Percentiles rank a stretch among this genome's conserved stretches.
phyloP scores from a whole-genome alignment of 2,888 invertebrate species.

The Didymodactylos carnosus region DNA sequence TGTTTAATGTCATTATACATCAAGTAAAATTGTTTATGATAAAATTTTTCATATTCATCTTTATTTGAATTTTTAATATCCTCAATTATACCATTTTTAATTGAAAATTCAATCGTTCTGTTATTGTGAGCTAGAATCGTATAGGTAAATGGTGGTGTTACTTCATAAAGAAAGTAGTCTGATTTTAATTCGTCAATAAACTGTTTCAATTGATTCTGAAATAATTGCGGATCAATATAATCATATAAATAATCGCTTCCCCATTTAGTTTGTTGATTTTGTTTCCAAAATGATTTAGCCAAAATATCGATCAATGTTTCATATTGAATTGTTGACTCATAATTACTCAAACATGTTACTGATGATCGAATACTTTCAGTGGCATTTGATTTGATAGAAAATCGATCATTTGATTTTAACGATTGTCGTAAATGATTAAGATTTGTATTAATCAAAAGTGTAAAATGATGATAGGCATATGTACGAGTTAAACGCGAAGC shows the following conservation, averaged over 20 bases:
- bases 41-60: neutral
- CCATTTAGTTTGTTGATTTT: neutral
- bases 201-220: neutral
- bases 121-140: neutral
- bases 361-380: conserved; percentile 11
- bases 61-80: neutral
- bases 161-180: neutral
- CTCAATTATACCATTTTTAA: neutral
- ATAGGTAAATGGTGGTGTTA: conserved; percentile 7
- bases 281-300: neutral
- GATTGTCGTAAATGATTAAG: conserved; percentile 1
- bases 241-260: neutral
- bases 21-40: neutral
- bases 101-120: neutral
- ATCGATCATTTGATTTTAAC: neutral
- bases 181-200: neutral
- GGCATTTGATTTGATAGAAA: conserved; percentile 2
- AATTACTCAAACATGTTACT: conserved; percentile 2
- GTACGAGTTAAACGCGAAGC: conserved; percentile 71
- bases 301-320: neutral
- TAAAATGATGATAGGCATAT: conserved; percentile 90
- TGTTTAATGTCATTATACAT: neutral
- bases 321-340: neutral
- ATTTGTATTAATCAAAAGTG: conserved; percentile 53
- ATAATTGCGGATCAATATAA: conserved; percentile 7